A percentile compares a stretch with the other conserved stretches of the same genome.
These are phyloP conservation scores for Pagetopsis macropterus DNA, from an alignment of 2,797 vertebrate species.

Conservation along the genomic window DNA sequence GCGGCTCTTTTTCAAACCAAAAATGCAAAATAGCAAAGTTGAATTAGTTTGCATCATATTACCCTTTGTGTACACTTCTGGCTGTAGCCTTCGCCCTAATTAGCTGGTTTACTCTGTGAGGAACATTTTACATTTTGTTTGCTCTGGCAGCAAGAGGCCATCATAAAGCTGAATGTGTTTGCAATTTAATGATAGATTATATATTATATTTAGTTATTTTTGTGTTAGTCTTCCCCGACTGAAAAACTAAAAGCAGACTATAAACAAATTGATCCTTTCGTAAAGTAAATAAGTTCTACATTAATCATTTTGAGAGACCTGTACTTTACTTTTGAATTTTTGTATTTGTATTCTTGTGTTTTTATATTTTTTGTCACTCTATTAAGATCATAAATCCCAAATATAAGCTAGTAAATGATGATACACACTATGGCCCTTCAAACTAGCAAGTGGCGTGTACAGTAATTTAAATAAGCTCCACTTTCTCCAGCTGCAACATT, in stretches of 20 bases:
- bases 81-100: background rate
- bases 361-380: too few species aligned
- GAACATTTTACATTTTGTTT: background rate
- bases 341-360: too few species aligned
- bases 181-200: background rate
- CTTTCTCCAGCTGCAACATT: background rate
- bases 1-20: background rate
- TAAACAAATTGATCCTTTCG: too few species aligned
- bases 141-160: background rate
- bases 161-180: background rate
- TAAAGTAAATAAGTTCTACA: too few species aligned
- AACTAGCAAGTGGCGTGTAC: background rate
- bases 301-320: too few species aligned
- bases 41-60: slow-evolving; percentile 30
- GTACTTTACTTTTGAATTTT: too few species aligned
- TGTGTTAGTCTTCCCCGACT: too few species aligned
- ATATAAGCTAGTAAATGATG: too few species aligned
- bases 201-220: too few species aligned
- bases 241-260: too few species aligned
- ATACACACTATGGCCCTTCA: too few species aligned
- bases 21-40: slow-evolving; percentile 11
- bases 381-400: too few species aligned
- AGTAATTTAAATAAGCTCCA: background rate
- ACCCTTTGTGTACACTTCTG: background rate
- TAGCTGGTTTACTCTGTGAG: background rate